Evolutionary conservation across 2,888 invertebrate genomes (phyloP).

Genomic region (Macropis europaea): DNA sequence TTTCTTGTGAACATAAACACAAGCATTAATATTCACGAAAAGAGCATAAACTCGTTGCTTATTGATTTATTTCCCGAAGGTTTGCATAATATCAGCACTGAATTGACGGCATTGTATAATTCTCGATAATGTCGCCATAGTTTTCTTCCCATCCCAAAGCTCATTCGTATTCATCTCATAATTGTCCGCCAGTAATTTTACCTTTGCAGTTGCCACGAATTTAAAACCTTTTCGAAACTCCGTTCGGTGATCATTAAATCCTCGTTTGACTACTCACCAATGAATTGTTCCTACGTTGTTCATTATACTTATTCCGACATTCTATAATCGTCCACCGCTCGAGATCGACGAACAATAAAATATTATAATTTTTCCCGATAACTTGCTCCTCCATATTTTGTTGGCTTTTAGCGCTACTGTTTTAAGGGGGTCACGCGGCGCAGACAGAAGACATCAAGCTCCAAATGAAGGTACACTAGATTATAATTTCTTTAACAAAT

Average conservation of each 20-base stretch:
- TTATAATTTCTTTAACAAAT: too few relatives aligned
- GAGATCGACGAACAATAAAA: background rate
- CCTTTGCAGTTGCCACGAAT: background rate
- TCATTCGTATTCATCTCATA: background rate
- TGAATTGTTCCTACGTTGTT: background rate
- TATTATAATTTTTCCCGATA: background rate
- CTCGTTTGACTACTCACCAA: background rate
- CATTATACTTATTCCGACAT: background rate
- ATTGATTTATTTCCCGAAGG: too few relatives aligned
- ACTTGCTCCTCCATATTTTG: background rate
- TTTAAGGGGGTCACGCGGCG: too few relatives aligned
- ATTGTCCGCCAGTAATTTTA: background rate
- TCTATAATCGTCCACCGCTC: background rate
- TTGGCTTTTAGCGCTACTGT: background rate
- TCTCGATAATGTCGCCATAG: background rate
- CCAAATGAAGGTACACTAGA: background rate
- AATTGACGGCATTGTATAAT: background rate
- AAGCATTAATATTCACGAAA: too few relatives aligned
- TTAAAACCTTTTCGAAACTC: background rate
- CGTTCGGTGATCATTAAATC: background rate
- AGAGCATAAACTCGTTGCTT: too few relatives aligned
- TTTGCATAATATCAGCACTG: too few relatives aligned
- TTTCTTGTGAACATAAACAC: too few relatives aligned
- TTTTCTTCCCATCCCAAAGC: background rate
- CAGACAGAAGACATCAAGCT: background rate